Conservation (phyloP, 2,113 vertebrate genomes). For the Myiozetetes cayanensis region DNA sequence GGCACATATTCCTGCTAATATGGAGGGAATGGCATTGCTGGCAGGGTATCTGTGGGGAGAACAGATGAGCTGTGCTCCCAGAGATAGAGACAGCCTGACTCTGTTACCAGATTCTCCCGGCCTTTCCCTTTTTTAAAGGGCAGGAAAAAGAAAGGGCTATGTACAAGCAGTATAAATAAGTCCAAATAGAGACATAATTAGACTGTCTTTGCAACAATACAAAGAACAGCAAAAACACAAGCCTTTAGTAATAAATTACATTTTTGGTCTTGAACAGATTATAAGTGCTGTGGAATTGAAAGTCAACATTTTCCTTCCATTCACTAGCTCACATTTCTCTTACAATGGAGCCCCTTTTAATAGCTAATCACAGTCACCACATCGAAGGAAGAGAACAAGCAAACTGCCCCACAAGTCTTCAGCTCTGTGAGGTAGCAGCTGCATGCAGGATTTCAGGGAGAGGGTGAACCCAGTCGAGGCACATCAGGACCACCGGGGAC, state of each 20-base stretch:
- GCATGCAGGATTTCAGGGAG: not conserved
- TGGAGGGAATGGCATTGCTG: not conserved
- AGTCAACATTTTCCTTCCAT: slow-evolving; percentile 57
- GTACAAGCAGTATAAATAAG: not conserved
- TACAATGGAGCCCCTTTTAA: slow-evolving; percentile 5
- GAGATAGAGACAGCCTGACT: not conserved
- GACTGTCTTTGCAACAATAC: slow-evolving; percentile 26
- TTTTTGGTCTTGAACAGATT: slow-evolving; percentile 53
- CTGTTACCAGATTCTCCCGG: not conserved
- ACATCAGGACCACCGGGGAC: accelerated
- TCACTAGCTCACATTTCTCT: slow-evolving; percentile 49
- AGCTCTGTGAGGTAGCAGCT: not conserved
- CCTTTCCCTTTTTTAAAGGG: not conserved
- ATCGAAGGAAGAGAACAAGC: slow-evolving; percentile 2
- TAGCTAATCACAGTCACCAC: slow-evolving; percentile 25
- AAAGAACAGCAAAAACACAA: not conserved
- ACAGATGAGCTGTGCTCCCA: not conserved
- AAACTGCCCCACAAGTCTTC: not conserved
- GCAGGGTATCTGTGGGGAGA: not conserved
- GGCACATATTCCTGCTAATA: not conserved
- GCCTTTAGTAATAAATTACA: not conserved
- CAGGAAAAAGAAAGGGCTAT: not conserved
- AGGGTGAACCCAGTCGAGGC: not conserved
- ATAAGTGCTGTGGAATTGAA: slow-evolving; percentile 7
- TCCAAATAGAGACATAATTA: slow-evolving; percentile 23